Conservation (phyloP, 1,140 invertebrate genomes). For the Drosophila albomicans region DNA sequence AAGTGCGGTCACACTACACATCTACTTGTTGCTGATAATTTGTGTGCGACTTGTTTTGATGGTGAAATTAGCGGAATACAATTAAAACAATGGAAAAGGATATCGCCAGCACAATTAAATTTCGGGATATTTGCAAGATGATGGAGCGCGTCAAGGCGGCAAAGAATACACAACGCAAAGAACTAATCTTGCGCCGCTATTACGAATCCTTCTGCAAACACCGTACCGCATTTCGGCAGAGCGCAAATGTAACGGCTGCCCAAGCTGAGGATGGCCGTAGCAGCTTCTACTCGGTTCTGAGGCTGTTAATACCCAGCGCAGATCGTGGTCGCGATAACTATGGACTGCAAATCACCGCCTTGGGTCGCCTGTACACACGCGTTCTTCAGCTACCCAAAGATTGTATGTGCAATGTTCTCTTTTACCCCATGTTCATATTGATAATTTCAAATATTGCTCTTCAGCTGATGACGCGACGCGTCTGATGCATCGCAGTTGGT, state of each 20-base stretch:
- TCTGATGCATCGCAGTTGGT: slow-evolving; percentile 87
- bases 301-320: slow-evolving; percentile 89
- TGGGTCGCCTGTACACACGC: slow-evolving; percentile 89
- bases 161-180: slow-evolving; percentile 57
- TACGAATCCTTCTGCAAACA: slow-evolving; percentile 75
- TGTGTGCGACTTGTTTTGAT: slow-evolving; percentile 3
- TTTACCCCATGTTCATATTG: not conserved
- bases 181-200: slow-evolving; percentile 64
- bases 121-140: slow-evolving; percentile 71
- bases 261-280: slow-evolving; percentile 69
- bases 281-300: slow-evolving; percentile 89
- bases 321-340: slow-evolving; percentile 89
- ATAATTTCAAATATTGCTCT: not conserved
- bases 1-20: not conserved
- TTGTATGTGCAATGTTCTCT: slow-evolving; percentile 49
- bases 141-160: slow-evolving; percentile 63
- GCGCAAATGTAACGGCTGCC: slow-evolving; percentile 21
- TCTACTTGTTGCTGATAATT: not conserved
- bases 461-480: slow-evolving; percentile 88
- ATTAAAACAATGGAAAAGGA: slow-evolving; percentile 35
- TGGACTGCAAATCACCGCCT: slow-evolving; percentile 88
- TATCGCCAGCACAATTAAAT: slow-evolving; percentile 74
- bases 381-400: slow-evolving; percentile 89
- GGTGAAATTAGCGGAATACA: slow-evolving; percentile 29
- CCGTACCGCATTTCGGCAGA: slow-evolving; percentile 56